Evolutionary conservation across 2,888 invertebrate species (phyloP).

Genomic region (Hypolimnas misippus): DNA sequence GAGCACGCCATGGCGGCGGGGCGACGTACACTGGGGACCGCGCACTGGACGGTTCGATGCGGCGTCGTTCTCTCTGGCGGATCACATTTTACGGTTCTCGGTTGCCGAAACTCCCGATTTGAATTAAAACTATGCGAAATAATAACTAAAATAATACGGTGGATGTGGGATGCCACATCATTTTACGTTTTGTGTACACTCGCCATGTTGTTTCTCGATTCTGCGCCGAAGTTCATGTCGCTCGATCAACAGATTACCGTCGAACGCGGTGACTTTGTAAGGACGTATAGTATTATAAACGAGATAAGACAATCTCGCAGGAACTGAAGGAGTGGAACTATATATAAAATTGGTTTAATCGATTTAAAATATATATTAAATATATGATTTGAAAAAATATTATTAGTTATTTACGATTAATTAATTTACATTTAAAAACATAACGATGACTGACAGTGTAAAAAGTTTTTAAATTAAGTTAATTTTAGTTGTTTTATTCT

Average conservation of each 20-base stretch:
- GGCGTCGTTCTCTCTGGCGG: conserved; percentile 36
- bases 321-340: neutral
- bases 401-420: too few species aligned
- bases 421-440: too few species aligned
- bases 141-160: conserved; percentile 48
- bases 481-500: too few species aligned
- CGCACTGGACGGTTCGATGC: conserved; percentile 28
- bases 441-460: too few species aligned
- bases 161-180: conserved; percentile 56
- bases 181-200: conserved; percentile 60
- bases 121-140: conserved; percentile 36
- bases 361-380: too few species aligned
- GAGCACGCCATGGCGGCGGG: conserved; percentile 82
- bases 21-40: conserved; percentile 41
- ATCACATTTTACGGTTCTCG: conserved; percentile 46
- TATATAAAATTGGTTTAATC: too few species aligned
- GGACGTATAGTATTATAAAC: conserved; percentile 21
- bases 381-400: too few species aligned
- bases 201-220: conserved; percentile 58
- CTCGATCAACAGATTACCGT: conserved; percentile 63
- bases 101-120: conserved; percentile 40
- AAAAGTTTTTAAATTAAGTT: too few species aligned
- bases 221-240: conserved; percentile 54
- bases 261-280: conserved; percentile 46
- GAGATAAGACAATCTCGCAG: neutral